Conservation (phyloP, 2,888 invertebrate species). For the Theretra japonica region DNA sequence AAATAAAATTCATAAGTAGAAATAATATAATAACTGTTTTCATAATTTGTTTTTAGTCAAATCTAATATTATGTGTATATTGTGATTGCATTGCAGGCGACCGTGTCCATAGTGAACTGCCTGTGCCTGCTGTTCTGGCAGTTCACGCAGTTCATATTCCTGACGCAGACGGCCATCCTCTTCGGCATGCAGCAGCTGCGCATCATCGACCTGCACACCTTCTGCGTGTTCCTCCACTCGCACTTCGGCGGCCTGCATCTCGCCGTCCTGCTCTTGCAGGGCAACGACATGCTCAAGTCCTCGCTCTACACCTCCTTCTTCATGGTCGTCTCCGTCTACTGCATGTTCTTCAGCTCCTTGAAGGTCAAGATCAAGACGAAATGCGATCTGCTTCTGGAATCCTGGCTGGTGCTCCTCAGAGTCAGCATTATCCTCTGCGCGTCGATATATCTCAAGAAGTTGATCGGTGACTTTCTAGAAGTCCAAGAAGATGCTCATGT, state of each 20-base stretch:
- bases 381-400: constrained; percentile 60
- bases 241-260: constrained; percentile 76
- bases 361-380: constrained; percentile 64
- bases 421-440: constrained; percentile 49
- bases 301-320: constrained; percentile 80
- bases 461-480: constrained; percentile 64
- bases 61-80: neutral
- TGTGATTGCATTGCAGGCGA: constrained; percentile 62
- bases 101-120: constrained; percentile 69
- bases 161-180: constrained; percentile 90
- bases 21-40: too few species aligned
- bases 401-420: constrained; percentile 60
- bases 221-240: constrained; percentile 69
- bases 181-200: constrained; percentile 87
- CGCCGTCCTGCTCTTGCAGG: constrained; percentile 70
- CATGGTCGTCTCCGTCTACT: constrained; percentile 65
- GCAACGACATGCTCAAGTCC: constrained; percentile 78
- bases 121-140: constrained; percentile 88
- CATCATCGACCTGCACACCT: constrained; percentile 73
- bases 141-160: constrained; percentile 92
- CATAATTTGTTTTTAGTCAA: too few species aligned
- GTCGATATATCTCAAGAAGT: constrained; percentile 72
- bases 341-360: constrained; percentile 66
- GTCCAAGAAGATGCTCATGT: constrained; percentile 87
- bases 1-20: too few species aligned